These are phyloP conservation scores for Limenitis arthemis DNA, from an alignment of 2,888 invertebrate genomes.

Conservation along the genomic window DNA sequence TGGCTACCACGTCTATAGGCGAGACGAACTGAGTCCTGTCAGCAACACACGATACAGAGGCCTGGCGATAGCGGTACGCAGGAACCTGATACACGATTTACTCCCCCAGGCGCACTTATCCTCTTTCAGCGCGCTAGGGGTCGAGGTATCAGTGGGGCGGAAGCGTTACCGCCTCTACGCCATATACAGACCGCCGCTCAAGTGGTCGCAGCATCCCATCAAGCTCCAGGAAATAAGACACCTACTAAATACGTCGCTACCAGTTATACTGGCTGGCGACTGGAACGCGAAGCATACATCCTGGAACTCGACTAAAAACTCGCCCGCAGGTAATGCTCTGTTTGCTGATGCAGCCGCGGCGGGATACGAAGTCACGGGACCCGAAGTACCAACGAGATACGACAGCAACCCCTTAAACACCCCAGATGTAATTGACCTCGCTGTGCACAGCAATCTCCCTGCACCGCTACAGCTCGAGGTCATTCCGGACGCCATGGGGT, in stretches of 20 bases:
- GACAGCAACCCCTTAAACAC: not conserved
- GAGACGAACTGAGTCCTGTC: not conserved
- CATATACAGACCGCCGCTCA: not conserved
- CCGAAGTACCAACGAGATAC: not conserved
- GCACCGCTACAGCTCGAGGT: too few relatives aligned
- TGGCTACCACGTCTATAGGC: not conserved
- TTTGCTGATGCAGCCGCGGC: not conserved
- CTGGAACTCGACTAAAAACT: too few relatives aligned
- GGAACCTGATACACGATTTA: not conserved
- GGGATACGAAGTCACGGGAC: too few relatives aligned
- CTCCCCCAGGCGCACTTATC: not conserved
- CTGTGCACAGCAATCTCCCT: too few relatives aligned
- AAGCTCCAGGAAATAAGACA: not conserved
- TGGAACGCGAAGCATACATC: too few relatives aligned
- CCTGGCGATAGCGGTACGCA: not conserved
- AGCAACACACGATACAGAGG: not conserved
- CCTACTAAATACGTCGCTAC: too few relatives aligned
- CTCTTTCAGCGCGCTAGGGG: too few relatives aligned
- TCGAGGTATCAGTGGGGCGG: not conserved
- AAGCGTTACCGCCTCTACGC: not conserved
- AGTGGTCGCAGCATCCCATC: not conserved
- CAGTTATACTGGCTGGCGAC: too few relatives aligned
- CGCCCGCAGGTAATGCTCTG: too few relatives aligned
- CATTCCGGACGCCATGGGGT: not conserved
- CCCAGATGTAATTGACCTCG: not conserved